Base-by-base conservation (phyloP, 2,113 vertebrate species). In the Chelonoidis abingdonii region DNA sequence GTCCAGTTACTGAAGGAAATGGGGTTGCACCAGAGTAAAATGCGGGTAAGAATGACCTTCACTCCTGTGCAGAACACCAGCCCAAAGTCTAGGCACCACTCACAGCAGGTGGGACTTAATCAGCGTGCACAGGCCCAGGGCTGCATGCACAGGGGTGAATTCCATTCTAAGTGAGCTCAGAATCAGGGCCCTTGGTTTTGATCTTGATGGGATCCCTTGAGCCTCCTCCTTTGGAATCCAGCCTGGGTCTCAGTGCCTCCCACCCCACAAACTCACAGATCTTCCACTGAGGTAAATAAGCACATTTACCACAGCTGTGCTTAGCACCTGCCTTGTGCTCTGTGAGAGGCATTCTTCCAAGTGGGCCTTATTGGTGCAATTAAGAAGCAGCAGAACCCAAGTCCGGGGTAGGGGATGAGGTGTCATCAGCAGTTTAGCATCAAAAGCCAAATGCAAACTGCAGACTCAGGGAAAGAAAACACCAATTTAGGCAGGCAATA, bases 401-500 rank as follows among this genome's bases (percentile, higher is more conserved):
- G n/a, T 38, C 4, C 19, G 2, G 59, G 59, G n/a, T 38, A 11
- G 72, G 72, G 38, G 69, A 76, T 38, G 72, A 41, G 41, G 38
- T 25, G 41, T 44, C 72, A 76, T 44, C 22, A 41, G 10, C 38
- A 76, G 41, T 11, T 76, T 24, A 76, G 41, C 21, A 24, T 41
- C 72, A 44, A 44, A 76, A 44, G n/a, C 21, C 31, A 14, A 17
- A 4, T 0, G 3, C 35, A 81, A 78, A 50, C 53, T 69, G 35
- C 1, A 0, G 38, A 29, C 4, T 11, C 69, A 44, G 0, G 0
- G 44, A 81, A 88, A 94, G 79, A 86, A 52, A 49, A 78, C 1
- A 3, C 47, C 44, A 41, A 52, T 38, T 80, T 6, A 86, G 85
- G 52, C 2, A 0, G 14, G 2, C 0, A 0, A 62, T 52, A 86